phyloP scores from a whole-genome alignment of 2,797 vertebrate genomes.

The Danio aesculapii region DNA sequence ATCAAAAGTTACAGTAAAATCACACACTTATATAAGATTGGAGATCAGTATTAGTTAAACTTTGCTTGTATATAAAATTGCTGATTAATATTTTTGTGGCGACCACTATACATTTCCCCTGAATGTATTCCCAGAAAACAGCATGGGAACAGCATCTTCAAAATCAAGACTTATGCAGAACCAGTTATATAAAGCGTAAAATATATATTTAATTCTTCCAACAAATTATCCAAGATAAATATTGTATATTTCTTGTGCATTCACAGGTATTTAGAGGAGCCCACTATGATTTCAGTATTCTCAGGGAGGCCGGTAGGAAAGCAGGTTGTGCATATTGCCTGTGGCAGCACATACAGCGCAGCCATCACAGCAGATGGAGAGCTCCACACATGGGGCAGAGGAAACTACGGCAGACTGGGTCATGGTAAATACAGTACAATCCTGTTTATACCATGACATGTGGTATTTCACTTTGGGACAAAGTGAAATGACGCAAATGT shows the following conservation, averaged over 20 bases:
- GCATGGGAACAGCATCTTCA: no score
- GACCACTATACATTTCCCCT: no score
- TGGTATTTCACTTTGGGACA: neutral
- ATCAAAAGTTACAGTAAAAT: no score
- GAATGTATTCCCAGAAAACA: no score
- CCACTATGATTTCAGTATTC: constrained; percentile 88
- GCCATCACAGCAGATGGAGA: constrained; percentile 96
- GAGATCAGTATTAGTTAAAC: no score
- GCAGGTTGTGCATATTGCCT: constrained; percentile 91
- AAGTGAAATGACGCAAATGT: neutral
- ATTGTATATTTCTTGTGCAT: neutral
- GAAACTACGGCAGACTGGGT: constrained; percentile 96
- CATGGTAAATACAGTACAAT: constrained; percentile 81
- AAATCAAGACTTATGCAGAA: neutral
- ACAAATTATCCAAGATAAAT: no score
- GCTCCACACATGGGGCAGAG: constrained; percentile 95
- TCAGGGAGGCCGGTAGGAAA: constrained; percentile 94
- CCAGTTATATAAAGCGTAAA: neutral
- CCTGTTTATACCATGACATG: neutral
- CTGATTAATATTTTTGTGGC: no score
- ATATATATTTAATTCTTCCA: neutral
- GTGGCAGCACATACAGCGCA: constrained; percentile 96
- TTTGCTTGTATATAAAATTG: no score
- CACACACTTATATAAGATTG: no score
- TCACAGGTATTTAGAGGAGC: constrained; percentile 92